A percentile compares a stretch with the other conserved stretches of the same genome.
Evolutionary conservation across 2,797 vertebrate genomes (phyloP).

Genomic region (Kryptolebias ocellatus): DNA sequence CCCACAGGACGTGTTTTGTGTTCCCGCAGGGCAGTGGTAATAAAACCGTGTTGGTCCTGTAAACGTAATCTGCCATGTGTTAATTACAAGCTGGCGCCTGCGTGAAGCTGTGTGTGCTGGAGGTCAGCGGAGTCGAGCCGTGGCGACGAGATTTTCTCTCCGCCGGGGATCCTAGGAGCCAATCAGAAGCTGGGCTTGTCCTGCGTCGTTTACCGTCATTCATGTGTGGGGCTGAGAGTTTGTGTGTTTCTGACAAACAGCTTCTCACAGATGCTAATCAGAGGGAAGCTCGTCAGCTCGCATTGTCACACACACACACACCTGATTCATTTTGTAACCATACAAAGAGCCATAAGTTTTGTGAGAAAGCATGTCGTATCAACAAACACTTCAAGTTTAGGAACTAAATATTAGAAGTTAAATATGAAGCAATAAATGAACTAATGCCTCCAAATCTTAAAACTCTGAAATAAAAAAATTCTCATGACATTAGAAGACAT

Average conservation of each 20-base stretch:
- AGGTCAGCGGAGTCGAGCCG: slow-evolving; percentile 56
- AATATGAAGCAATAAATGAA: too few species aligned
- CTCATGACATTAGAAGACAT: too few species aligned
- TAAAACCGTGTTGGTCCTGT: slow-evolving; percentile 84
- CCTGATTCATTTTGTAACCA: too few species aligned
- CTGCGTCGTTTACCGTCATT: slow-evolving; percentile 72
- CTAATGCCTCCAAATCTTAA: too few species aligned
- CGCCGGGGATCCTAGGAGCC: slow-evolving; percentile 70
- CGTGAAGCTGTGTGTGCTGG: slow-evolving; percentile 63
- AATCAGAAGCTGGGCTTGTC: slow-evolving; percentile 72
- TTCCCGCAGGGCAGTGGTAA: slow-evolving; percentile 59
- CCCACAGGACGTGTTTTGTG: slow-evolving; percentile 57
- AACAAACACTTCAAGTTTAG: too few species aligned
- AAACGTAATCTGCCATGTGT: slow-evolving; percentile 83
- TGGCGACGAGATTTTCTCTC: slow-evolving; percentile 72
- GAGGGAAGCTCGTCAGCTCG: slow-evolving; percentile 27
- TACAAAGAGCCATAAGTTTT: too few species aligned
- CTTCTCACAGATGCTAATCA: slow-evolving; percentile 11
- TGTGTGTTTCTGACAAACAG: slow-evolving; percentile 57
- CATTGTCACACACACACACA: neutral
- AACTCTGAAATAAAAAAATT: too few species aligned
- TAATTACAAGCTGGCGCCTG: slow-evolving; percentile 84
- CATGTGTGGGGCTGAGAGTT: slow-evolving; percentile 51
- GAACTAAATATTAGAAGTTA: too few species aligned
- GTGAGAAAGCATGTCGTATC: too few species aligned